Base-by-base conservation (phyloP, 2,113 vertebrate genomes). In the Nettapus auritus region DNA sequence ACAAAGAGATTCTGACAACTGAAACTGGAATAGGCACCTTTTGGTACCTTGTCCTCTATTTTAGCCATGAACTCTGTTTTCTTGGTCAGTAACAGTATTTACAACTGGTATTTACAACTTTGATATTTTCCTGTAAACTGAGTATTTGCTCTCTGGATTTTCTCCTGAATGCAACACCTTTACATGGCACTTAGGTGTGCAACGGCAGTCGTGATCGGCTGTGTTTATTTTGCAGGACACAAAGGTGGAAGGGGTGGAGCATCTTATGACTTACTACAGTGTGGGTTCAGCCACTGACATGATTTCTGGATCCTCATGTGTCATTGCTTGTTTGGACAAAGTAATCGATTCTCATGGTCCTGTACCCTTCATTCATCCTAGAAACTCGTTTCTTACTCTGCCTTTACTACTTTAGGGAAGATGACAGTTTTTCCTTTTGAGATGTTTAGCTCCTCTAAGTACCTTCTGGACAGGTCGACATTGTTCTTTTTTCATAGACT, bases 221-320 rank as follows among this genome's bases (percentile, higher is more conserved):
- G 0, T 29, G 8, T 4, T 55, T 23, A 11, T 28, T 73, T 77
- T 50, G 11, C 56, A 56, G 42, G 33, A 78, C 46, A 42, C 7
- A 52, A 42, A 50, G 9, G 5, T 2, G 34, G 60, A 48, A 78
- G 22, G 13, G 4, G 8, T 70, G 38, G 20, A 64, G 5, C 9
- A 4, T 71, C 87, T 89, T n/a, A 20, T 2, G 3, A 9, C 7
- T 46, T n/a, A 15, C 4, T 55, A 13, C 21, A 17, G 4, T 9
- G 13, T 18, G 11, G 3, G 6, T 46, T 3, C 18, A 46, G 19
- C 6, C 17, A 28, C 57, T 46, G 12, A 3, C 0, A 2, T 17
- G 17, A 28, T 69, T 74, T 74, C 22, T 66, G 9, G 6, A n/a
- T 85, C 50, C 18, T 77, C 26, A 10, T 0, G 0, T 46, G 16